Percentiles rank a stretch among this genome's conserved stretches.
phyloP scores from a whole-genome alignment of 2,797 vertebrate species.

The Distichodus sexfasciatus region DNA sequence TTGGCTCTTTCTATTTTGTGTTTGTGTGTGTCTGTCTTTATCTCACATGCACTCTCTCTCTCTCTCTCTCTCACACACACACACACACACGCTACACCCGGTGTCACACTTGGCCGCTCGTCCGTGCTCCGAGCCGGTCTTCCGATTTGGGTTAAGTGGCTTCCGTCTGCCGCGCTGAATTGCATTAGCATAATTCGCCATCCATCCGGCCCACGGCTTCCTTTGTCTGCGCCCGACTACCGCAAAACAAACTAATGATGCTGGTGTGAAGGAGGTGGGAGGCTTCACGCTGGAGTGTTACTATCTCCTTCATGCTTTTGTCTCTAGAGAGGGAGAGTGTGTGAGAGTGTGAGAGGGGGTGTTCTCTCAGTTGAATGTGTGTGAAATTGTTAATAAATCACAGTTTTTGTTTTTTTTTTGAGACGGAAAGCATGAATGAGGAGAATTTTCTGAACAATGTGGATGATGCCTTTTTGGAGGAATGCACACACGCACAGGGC shows the following conservation, averaged over 20 bases:
- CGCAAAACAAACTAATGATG: conserved; percentile 33
- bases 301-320: conserved; percentile 27
- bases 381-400: conserved; percentile 4
- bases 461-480: no score
- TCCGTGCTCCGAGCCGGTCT: conserved; percentile 5
- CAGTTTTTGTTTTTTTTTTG: conserved; percentile 42
- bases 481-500: no score
- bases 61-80: conserved; percentile 24
- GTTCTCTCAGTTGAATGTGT: conserved; percentile 10
- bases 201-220: conserved; percentile 58
- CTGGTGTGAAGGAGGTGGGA: conserved; percentile 13
- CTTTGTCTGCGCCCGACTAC: conserved; percentile 67
- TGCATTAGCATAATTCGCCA: conserved; percentile 70
- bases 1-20: conserved; percentile 11
- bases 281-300: conserved; percentile 20
- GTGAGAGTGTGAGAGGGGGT: no score
- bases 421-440: conserved; percentile 22
- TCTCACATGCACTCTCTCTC: no score
- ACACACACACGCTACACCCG: background rate
- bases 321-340: conserved; percentile 25
- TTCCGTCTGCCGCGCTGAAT: conserved; percentile 58
- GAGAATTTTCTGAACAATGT: background rate
- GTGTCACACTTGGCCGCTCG: conserved; percentile 23
- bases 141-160: conserved; percentile 27
- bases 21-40: no score